Evolutionary conservation across 2,113 vertebrate genomes (phyloP).

Genomic region (Ophthalmolycus amberensis): DNA sequence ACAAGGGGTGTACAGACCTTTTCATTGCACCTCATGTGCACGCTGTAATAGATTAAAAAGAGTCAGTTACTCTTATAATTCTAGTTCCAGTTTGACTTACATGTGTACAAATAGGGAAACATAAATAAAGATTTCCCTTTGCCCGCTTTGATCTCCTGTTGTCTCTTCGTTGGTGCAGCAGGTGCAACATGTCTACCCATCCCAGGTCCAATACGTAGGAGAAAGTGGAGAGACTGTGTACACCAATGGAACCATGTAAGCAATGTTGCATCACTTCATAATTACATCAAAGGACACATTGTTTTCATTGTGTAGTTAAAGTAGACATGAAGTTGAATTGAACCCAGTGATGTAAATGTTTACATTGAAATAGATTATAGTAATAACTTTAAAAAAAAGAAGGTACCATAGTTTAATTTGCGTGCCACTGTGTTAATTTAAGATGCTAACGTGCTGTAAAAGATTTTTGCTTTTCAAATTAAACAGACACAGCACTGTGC

Average conservation of each 20-base stretch:
- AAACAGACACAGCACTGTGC: neutral
- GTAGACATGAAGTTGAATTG: neutral
- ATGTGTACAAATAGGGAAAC: neutral
- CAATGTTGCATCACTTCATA: neutral
- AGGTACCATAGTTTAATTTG: neutral
- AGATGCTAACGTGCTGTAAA: neutral
- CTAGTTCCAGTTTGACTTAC: neutral
- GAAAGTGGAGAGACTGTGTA: constrained; percentile 94
- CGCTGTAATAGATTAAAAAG: neutral
- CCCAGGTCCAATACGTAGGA: constrained; percentile 94
- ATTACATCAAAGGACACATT: neutral
- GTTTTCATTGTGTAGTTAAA: neutral
- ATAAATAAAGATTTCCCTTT: neutral
- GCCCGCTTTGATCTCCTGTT: constrained; percentile 31
- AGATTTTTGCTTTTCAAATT: constrained; percentile 9
- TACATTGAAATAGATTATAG: neutral
- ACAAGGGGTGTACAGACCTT: constrained; percentile 40
- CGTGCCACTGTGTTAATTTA: neutral
- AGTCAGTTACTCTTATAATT: neutral
- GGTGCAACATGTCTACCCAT: constrained; percentile 92
- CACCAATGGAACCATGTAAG: constrained; percentile 96
- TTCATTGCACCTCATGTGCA: constrained; percentile 22
- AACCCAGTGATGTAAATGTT: neutral
- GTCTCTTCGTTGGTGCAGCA: constrained; percentile 86
- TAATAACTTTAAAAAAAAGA: neutral